Percentiles rank a stretch among this genome's conserved stretches.
phyloP scores from a whole-genome alignment of 2,888 invertebrate species.

The Tuta absoluta region DNA sequence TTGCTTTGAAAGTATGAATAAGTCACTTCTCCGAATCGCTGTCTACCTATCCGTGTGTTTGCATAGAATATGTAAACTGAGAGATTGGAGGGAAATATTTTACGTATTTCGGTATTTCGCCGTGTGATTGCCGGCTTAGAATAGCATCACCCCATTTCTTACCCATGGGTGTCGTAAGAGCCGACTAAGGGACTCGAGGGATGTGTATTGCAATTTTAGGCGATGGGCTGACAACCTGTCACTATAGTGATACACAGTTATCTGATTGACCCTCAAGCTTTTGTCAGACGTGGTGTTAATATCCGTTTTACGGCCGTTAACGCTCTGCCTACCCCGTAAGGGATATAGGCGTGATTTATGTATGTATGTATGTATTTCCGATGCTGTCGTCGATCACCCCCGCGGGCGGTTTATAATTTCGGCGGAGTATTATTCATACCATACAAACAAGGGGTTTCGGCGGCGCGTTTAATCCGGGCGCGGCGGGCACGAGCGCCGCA shows the following conservation, averaged over 20 bases:
- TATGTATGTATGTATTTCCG: constrained; percentile 31
- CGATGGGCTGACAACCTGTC: too few species aligned
- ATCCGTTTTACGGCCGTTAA: too few species aligned
- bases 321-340: too few species aligned
- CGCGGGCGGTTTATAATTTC: constrained; percentile 44
- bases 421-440: constrained; percentile 51
- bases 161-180: too few species aligned
- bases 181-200: too few species aligned
- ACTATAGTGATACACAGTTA: too few species aligned
- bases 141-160: too few species aligned
- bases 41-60: constrained; percentile 60
- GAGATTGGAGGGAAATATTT: constrained; percentile 51
- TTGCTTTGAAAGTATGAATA: constrained; percentile 77
- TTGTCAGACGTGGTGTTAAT: too few species aligned
- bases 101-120: constrained; percentile 31
- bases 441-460: constrained; percentile 47
- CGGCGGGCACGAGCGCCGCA: constrained; percentile 70
- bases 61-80: constrained; percentile 62
- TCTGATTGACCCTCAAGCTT: too few species aligned
- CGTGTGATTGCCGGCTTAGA: too few species aligned
- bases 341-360: too few species aligned
- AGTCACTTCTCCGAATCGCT: constrained; percentile 70
- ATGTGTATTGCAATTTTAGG: too few species aligned
- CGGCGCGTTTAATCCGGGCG: constrained; percentile 56
- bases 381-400: constrained; percentile 40